These are phyloP conservation scores for Corythoichthys haematopterus DNA, from an alignment of 2,113 vertebrate species.

Conservation along the genomic window DNA sequence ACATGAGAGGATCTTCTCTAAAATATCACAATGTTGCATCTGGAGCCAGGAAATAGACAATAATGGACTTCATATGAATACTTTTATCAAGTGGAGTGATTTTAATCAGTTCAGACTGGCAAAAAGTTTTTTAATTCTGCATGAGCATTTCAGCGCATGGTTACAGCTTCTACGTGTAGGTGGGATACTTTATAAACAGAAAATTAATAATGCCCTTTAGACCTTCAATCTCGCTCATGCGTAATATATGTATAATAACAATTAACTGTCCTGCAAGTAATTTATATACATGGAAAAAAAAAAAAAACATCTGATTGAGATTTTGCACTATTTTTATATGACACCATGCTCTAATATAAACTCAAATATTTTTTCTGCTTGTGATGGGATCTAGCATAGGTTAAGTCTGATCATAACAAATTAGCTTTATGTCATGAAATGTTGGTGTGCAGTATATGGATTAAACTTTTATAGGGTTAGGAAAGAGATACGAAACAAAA, in stretches of 20 bases:
- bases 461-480: neutral
- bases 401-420: neutral
- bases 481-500: neutral
- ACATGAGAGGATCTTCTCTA: conserved; percentile 28
- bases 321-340: neutral
- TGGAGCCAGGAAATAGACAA: neutral
- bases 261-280: neutral
- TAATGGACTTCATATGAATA: neutral
- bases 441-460: neutral
- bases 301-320: neutral
- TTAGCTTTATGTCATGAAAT: neutral
- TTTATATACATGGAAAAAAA: neutral
- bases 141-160: no score
- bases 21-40: neutral
- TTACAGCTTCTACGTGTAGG: neutral
- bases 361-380: neutral
- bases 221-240: neutral
- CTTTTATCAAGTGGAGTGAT: neutral
- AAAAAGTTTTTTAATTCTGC: neutral
- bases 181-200: neutral
- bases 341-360: neutral
- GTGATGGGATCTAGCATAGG: neutral
- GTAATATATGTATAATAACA: neutral
- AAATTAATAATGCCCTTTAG: neutral
- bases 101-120: neutral